Evolutionary conservation across 2,113 vertebrate genomes (phyloP), one percentile per base, ranked within the genome.

Genomic region (Aptenodytes patagonicus): DNA sequence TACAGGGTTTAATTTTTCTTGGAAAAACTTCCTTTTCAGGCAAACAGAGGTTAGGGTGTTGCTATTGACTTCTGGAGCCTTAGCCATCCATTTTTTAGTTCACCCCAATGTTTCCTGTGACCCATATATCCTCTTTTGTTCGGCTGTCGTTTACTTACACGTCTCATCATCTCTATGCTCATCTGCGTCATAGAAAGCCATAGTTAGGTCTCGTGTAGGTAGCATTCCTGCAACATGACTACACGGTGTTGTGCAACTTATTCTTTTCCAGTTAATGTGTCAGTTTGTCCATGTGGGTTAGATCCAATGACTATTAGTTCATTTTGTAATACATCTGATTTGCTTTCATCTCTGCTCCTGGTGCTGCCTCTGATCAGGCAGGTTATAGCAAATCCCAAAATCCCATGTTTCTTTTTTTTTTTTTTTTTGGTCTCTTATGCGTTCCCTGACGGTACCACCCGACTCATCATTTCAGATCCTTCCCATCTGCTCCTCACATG

Each of bases 241-340:
- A 3, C 70, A 31, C 0, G 0, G 5, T 36, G 57, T 95, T 89
- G 81, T 68, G 89, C 77, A 95, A 89, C 69, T 82, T 95, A 57
- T 60, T 51, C 87, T 85, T 79, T 94, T 92, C 70, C 91, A 94
- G 58, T 85, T 93, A 83, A 73, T 58, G 40, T 90, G 95, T 89
- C 66, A 19, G 83, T 96, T 96, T 93, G 95, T 93, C 93, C 94
- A 10, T 72, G 70, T 94, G 91, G 87, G 70, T 87, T 90, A 80
- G 83, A 72, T 82, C 96, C 90, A 95, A 13, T 26, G 21, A 65
- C 89, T 94, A 34, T 76, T 91, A 87, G 89, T 95, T 95, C 54
- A 47, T 88, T 96, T 95, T 87, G 87, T 95, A 85, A 83, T 72
- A 49, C 5, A 42, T 85, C 75, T 95, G 77, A 87, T 90, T 72